A percentile compares a stretch with the other conserved stretches of the same genome.
Evolutionary conservation across 2,888 invertebrate species (phyloP).

Genomic region (Encarsia formosa): DNA sequence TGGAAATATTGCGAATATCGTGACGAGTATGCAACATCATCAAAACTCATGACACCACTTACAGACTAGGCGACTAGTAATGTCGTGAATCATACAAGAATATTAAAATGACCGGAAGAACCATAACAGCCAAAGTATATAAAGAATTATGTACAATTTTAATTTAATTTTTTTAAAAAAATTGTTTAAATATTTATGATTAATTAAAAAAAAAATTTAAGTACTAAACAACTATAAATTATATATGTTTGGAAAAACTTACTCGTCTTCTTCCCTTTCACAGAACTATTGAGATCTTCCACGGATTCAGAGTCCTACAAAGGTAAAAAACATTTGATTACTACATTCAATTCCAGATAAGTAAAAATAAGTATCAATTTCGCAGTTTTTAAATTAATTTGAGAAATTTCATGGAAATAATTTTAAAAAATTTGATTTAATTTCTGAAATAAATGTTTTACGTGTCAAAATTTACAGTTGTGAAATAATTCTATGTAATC

Average conservation of each 20-base stretch:
- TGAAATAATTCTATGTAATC: too few relatives aligned
- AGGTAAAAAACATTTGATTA: conserved; percentile 2
- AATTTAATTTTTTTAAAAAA: background rate
- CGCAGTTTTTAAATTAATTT: too few relatives aligned
- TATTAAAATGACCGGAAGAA: conserved; percentile 23
- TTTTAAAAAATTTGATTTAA: too few relatives aligned
- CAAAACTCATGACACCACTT: conserved; percentile 10
- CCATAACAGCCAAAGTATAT: conserved; percentile 25
- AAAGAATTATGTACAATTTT: conserved; percentile 13
- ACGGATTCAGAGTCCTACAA: conserved; percentile 54
- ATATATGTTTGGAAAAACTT: conserved; percentile 34
- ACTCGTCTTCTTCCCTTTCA: conserved; percentile 36
- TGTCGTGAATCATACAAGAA: conserved; percentile 23
- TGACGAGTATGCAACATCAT: conserved; percentile 18
- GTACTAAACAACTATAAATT: too few relatives aligned
- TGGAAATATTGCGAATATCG: conserved; percentile 18
- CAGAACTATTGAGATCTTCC: conserved; percentile 50
- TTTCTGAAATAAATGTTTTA: too few relatives aligned
- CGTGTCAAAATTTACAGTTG: too few relatives aligned
- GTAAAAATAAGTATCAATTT: conserved; percentile 19
- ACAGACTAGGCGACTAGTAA: conserved; percentile 16
- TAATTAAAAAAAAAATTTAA: too few relatives aligned
- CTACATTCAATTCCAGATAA: too few relatives aligned
- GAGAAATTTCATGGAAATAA: too few relatives aligned
- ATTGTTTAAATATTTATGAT: too few relatives aligned